These are phyloP conservation scores for Entomyzon cyanotis DNA, from an alignment of 2,113 vertebrate genomes.

Conservation along the genomic window DNA sequence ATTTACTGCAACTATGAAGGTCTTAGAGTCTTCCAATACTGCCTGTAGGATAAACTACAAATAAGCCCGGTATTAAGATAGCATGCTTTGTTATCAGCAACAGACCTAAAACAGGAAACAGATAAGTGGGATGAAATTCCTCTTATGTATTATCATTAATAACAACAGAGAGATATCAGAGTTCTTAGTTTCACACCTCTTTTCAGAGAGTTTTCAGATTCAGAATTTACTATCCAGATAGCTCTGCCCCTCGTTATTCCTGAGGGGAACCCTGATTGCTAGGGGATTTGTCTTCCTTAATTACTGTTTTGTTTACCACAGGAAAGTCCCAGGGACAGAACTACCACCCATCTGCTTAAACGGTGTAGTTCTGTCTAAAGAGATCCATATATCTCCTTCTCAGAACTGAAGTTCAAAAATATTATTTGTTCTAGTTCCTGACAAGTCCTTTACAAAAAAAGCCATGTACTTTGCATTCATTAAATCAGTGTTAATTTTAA, in stretches of 20 bases:
- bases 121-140: slow-evolving; percentile 14
- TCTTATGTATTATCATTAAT: not conserved
- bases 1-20: not conserved
- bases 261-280: not conserved
- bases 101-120: not conserved
- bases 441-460: not conserved
- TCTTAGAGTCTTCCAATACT: not conserved
- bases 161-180: not conserved
- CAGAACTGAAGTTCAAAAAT: not conserved
- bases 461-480: not conserved
- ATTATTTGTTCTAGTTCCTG: not conserved
- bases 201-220: not conserved
- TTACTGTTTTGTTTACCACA: not conserved
- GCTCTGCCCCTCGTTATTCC: not conserved
- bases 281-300: not conserved
- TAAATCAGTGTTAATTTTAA: not conserved
- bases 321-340: not conserved
- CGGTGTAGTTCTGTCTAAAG: not conserved
- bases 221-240: not conserved
- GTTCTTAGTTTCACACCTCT: not conserved
- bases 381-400: not conserved
- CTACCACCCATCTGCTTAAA: not conserved
- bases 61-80: not conserved
- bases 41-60: not conserved
- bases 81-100: not conserved